Evolutionary conservation across 1,140 invertebrate genomes (phyloP).

Genomic region (Cyclargus thomasi): DNA sequence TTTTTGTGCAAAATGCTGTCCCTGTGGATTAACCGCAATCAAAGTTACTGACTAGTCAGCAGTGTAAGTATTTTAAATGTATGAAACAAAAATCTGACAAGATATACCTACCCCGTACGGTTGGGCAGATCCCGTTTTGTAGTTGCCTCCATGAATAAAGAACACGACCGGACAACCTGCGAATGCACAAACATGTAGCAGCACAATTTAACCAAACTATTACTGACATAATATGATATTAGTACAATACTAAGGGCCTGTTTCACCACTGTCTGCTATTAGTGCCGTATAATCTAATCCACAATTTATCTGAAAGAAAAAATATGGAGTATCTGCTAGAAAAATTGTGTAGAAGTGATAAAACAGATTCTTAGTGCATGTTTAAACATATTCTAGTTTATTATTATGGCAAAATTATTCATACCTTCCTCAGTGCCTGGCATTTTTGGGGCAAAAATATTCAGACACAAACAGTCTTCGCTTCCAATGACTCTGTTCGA

Average conservation of each 20-base stretch:
- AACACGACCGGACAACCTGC: slow-evolving; percentile 77
- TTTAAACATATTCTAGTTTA: no score
- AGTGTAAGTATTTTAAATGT: not conserved
- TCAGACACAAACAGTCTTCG: slow-evolving; percentile 88
- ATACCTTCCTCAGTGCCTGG: slow-evolving; percentile 71
- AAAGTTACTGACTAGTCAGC: not conserved
- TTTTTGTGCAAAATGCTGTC: slow-evolving; percentile 54
- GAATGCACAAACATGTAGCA: slow-evolving; percentile 19
- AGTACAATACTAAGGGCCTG: no score
- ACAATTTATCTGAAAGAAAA: no score
- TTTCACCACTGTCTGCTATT: no score
- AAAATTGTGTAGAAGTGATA: no score
- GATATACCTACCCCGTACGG: slow-evolving; percentile 76
- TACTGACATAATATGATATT: no score
- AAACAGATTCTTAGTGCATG: no score
- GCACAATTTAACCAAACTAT: no score
- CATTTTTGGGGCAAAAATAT: slow-evolving; percentile 83
- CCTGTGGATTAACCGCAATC: slow-evolving; percentile 37
- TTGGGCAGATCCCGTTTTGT: slow-evolving; percentile 78
- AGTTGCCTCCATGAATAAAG: slow-evolving; percentile 80
- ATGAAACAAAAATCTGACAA: not conserved
- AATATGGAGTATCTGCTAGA: no score
- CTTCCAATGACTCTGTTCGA: slow-evolving; percentile 68
- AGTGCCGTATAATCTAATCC: no score
- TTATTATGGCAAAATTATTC: not conserved